Evolutionary conservation across 2,113 vertebrate genomes (phyloP), one percentile per base, ranked within the genome.

Genomic region (Otocyon megalotis): DNA sequence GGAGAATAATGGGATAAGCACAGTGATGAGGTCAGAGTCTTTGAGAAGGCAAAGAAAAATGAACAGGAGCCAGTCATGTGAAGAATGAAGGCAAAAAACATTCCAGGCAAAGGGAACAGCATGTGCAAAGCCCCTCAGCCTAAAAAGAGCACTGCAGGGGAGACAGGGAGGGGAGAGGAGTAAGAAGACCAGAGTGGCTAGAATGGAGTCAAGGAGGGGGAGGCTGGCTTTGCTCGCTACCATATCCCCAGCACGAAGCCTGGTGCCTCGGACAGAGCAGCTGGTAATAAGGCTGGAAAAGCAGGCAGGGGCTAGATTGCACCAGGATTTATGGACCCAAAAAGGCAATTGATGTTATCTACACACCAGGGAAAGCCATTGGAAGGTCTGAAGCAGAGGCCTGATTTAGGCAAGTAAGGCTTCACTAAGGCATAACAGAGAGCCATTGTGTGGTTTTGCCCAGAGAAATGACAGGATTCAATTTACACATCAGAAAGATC

Each of bases 151-250:
- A n/a, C 1, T 0, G 76, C 0, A 1, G 12, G 15, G 13, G 12
- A 77, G 43, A 50, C 43, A 17, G 19, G n/a, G 0, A 5, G 7
- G 5, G 1, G 16, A 1, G 7, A 10, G 62, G 50, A 17, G 35
- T 53, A 37, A 19, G 37, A 62, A 32, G 37, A 3, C 1, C 22
- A 4, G 14, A 35, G 12, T 13, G 14, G 5, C 19, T 7, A 8
- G 48, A 48, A 8, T 1, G 16, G 58, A 60, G 30, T 26, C 88
- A 14, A 0, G 0, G 17, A 24, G 3, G 8, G 65, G 19, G 4
- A n/a, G 22, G 24, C 26, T 8, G 53, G 53, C 65, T 71, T 54
- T 65, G 92, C 28, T 81, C 14, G 11, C 2, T 30, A 8, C 50
- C 2, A 0, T 0, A 14, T 84, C 15, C 50, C 50, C 28, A 60